These are phyloP conservation scores for Hippocampus zosterae DNA, from an alignment of 2,113 vertebrate genomes.

Conservation along the genomic window DNA sequence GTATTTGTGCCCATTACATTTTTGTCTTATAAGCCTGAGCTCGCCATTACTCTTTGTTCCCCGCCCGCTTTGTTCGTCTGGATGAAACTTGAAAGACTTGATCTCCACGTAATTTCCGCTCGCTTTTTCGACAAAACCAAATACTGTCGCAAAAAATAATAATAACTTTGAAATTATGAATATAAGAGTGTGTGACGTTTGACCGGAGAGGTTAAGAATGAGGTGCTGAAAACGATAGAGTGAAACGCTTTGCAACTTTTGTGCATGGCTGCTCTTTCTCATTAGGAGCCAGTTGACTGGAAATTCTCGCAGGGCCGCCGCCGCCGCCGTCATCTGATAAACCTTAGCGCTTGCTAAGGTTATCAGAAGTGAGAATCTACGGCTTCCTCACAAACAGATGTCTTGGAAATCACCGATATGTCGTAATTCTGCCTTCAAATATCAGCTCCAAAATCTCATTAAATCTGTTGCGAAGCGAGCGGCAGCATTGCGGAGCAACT, in stretches of 20 bases:
- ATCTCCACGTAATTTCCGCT: not conserved
- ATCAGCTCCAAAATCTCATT: not conserved
- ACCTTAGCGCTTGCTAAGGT: conserved; percentile 50
- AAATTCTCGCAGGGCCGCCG: conserved; percentile 55
- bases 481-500: too few species aligned
- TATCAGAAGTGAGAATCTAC: not conserved
- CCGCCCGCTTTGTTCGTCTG: conserved; percentile 52
- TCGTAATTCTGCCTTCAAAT: not conserved
- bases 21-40: conserved; percentile 37
- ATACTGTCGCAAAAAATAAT: too few species aligned
- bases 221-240: conserved; percentile 26
- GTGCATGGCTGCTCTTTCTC: conserved; percentile 72
- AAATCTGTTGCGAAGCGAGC: not conserved
- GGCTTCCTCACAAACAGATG: not conserved
- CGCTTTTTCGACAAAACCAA: not conserved
- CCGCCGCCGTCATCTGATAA: conserved; percentile 55
- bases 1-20: conserved; percentile 43
- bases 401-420: not conserved
- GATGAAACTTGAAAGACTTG: conserved; percentile 50
- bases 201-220: not conserved
- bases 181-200: too few species aligned
- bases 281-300: conserved; percentile 78
- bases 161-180: too few species aligned
- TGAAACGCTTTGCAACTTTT: conserved; percentile 47
- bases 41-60: conserved; percentile 41